Conservation (phyloP, 1,140 invertebrate genomes). For the Drosophila teissieri region DNA sequence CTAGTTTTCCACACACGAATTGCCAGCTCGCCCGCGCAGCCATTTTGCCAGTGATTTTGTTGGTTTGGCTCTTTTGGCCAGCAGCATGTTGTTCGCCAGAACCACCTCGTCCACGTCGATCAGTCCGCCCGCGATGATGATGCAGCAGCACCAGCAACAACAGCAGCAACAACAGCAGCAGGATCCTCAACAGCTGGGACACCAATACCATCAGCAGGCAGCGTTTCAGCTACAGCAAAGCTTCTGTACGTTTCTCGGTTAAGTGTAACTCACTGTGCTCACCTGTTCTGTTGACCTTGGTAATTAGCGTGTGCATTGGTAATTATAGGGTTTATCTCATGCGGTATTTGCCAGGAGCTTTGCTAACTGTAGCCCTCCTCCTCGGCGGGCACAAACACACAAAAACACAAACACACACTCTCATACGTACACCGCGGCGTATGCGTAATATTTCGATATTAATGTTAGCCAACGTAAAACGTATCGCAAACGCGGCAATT, state of each 20-base stretch:
- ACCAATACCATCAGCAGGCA: conserved; percentile 29
- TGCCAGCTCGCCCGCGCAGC: conserved; percentile 30
- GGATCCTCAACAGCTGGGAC: conserved; percentile 26
- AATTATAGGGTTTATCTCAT: conserved; percentile 55
- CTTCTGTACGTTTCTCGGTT: conserved; percentile 61
- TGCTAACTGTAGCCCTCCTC: conserved; percentile 6
- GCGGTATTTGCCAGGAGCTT: conserved; percentile 44
- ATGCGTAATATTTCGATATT: conserved; percentile 58
- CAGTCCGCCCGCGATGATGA: conserved; percentile 18
- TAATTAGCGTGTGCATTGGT: conserved; percentile 51
- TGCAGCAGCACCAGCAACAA: conserved; percentile 12
- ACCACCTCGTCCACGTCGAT: conserved; percentile 38
- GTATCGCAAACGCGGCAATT: conserved; percentile 24
- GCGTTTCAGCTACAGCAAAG: conserved; percentile 46
- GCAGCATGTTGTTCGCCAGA: conserved; percentile 76
- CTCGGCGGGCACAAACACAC: neutral
- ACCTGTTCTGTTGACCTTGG: conserved; percentile 56
- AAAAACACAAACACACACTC: no score
- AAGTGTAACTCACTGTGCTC: conserved; percentile 34
- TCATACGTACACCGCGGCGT: conserved; percentile 55
- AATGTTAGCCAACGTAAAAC: conserved; percentile 30
- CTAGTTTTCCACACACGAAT: conserved; percentile 16
- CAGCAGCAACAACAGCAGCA: conserved; percentile 33
- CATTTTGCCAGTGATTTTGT: conserved; percentile 56
- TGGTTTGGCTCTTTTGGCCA: conserved; percentile 47